A percentile compares a stretch with the other conserved stretches of the same genome.
Conservation (phyloP, 2,888 invertebrate genomes). For the Amaurobius ferox region DNA sequence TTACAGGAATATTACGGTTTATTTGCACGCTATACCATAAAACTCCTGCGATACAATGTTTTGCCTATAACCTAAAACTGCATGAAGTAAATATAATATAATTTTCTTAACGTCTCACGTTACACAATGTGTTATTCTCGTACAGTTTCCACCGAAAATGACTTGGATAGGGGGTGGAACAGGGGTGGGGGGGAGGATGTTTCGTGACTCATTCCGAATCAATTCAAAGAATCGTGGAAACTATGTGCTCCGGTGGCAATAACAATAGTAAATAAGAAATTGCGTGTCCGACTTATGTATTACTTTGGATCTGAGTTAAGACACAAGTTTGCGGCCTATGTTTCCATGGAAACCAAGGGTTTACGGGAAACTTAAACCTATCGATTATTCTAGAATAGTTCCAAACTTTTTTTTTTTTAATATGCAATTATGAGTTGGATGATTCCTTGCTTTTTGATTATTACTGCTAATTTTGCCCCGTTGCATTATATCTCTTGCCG, state of each 20-base stretch:
- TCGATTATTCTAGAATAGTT: slow-evolving; percentile 15
- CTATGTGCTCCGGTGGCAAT: slow-evolving; percentile 8
- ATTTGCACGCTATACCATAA: too few relatives aligned
- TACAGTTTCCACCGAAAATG: too few relatives aligned
- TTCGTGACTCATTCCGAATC: slow-evolving; percentile 7
- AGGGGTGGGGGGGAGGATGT: too few relatives aligned
- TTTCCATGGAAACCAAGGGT: background rate
- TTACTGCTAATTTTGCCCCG: too few relatives aligned
- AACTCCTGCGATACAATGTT: too few relatives aligned
- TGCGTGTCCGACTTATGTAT: slow-evolving; percentile 9
- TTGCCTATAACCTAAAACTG: too few relatives aligned
- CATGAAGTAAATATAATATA: too few relatives aligned
- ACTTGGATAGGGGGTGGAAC: too few relatives aligned
- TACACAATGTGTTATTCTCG: too few relatives aligned
- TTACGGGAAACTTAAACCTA: slow-evolving; percentile 2
- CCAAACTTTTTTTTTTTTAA: background rate
- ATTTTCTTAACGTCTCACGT: too few relatives aligned
- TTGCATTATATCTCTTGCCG: too few relatives aligned
- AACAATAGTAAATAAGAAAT: slow-evolving; percentile 15
- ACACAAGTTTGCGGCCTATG: background rate
- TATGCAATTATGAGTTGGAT: background rate
- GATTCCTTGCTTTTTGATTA: background rate
- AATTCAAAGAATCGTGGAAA: slow-evolving; percentile 12
- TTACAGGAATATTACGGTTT: too few relatives aligned
- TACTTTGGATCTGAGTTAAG: slow-evolving; percentile 6